Conservation (phyloP, 2,113 vertebrate genomes). For the Halcyon malimbica region DNA sequence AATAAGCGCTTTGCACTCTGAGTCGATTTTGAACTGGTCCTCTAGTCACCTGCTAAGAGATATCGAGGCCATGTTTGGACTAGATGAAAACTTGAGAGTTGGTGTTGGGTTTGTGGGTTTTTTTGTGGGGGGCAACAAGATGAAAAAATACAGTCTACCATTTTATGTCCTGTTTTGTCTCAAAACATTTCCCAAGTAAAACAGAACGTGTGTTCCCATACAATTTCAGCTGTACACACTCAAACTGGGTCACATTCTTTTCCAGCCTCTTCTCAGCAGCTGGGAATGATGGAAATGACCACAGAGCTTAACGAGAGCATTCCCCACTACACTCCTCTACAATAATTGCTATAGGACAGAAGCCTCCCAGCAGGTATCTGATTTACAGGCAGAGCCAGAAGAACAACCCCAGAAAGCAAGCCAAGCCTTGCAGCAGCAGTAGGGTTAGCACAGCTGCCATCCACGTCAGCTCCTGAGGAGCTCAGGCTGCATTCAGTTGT, state of each 20-base stretch:
- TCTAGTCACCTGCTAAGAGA: not conserved
- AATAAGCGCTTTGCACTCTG: not conserved
- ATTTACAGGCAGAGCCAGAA: not conserved
- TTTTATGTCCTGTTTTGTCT: not conserved
- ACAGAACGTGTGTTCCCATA: not conserved
- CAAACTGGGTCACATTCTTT: not conserved
- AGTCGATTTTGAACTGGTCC: not conserved
- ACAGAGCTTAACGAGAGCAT: not conserved
- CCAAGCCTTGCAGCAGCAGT: not conserved
- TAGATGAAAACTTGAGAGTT: not conserved
- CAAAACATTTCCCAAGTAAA: not conserved
- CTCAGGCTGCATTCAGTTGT: not conserved
- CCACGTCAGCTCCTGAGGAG: not conserved
- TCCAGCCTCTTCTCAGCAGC: not conserved
- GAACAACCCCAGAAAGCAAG: not conserved
- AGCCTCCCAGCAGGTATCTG: not conserved
- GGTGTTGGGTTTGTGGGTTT: not conserved
- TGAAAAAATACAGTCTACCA: not conserved
- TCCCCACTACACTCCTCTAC: not conserved
- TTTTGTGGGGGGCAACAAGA: not conserved
- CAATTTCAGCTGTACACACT: fast-evolving
- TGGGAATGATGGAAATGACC: not conserved
- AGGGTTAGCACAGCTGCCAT: not conserved
- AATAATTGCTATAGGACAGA: not conserved
- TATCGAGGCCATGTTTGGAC: not conserved